These are phyloP conservation scores for Orthonychiurus folsomi DNA, from an alignment of 2,888 invertebrate species.

Conservation along the genomic window DNA sequence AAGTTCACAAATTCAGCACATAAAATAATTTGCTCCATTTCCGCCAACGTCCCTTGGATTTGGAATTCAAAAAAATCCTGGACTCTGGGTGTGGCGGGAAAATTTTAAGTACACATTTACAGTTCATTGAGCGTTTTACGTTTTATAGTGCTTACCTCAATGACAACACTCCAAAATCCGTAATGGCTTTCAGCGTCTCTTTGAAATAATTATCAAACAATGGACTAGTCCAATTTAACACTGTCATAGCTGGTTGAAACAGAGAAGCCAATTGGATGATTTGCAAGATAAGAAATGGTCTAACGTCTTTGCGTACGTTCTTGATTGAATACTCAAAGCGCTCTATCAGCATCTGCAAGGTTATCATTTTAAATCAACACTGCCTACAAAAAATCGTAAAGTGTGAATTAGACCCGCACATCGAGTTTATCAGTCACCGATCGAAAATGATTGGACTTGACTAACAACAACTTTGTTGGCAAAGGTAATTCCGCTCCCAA, in stretches of 20 bases:
- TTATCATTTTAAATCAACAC: constrained; percentile 4
- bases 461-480: constrained; percentile 39
- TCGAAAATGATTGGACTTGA: constrained; percentile 33
- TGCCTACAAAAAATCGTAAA: not conserved
- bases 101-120: too few relatives aligned
- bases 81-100: constrained; percentile 60
- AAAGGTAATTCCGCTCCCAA: constrained; percentile 65
- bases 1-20: constrained; percentile 71
- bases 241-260: constrained; percentile 68
- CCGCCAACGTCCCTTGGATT: constrained; percentile 73
- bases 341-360: constrained; percentile 61
- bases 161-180: constrained; percentile 51
- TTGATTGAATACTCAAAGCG: constrained; percentile 63
- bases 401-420: constrained; percentile 22
- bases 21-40: constrained; percentile 77
- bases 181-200: constrained; percentile 64
- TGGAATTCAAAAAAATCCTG: constrained; percentile 85
- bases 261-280: constrained; percentile 71
- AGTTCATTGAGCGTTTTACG: too few relatives aligned
- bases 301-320: constrained; percentile 73
- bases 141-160: too few relatives aligned
- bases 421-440: constrained; percentile 34
- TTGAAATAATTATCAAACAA: constrained; percentile 71
- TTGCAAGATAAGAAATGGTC: constrained; percentile 82
- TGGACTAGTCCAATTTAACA: constrained; percentile 77